Evolutionary conservation across 2,797 vertebrate genomes (phyloP).

Genomic region (Enteromius thamalakanensis): DNA sequence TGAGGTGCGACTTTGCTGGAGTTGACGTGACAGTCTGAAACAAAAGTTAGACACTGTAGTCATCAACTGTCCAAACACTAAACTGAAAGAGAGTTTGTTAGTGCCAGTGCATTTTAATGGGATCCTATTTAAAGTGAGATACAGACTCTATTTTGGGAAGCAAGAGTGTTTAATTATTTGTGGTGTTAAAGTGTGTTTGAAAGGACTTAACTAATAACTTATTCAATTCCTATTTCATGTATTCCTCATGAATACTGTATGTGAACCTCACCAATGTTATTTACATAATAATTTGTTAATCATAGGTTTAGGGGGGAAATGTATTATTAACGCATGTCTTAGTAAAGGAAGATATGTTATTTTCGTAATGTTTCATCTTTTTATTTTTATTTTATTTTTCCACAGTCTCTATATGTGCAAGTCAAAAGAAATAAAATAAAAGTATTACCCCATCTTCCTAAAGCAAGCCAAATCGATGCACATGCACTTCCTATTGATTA

Average conservation of each 20-base stretch:
- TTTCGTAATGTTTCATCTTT: not conserved
- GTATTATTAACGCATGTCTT: not conserved
- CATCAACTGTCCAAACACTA: constrained; percentile 32
- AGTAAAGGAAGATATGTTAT: not conserved
- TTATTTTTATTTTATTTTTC: not conserved
- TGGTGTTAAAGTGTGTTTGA: not conserved
- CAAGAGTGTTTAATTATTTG: not conserved
- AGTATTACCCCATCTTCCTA: not conserved
- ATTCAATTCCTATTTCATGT: not conserved
- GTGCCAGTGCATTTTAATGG: not conserved
- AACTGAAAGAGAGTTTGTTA: not conserved
- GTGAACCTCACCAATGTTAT: not conserved
- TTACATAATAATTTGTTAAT: not conserved
- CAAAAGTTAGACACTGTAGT: constrained; percentile 8
- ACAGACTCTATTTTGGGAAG: constrained; percentile 5
- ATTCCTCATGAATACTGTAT: not conserved
- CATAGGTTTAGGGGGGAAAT: not conserved
- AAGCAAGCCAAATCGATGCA: not conserved
- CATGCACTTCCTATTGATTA: not conserved
- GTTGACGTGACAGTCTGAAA: not conserved
- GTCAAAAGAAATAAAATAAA: not conserved
- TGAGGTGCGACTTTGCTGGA: constrained; percentile 15
- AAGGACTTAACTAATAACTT: not conserved
- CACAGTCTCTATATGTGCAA: not conserved
- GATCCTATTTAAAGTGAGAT: not conserved